Conservation (phyloP, 2,888 invertebrate genomes). For the Rhagophthalmus giganteus region DNA sequence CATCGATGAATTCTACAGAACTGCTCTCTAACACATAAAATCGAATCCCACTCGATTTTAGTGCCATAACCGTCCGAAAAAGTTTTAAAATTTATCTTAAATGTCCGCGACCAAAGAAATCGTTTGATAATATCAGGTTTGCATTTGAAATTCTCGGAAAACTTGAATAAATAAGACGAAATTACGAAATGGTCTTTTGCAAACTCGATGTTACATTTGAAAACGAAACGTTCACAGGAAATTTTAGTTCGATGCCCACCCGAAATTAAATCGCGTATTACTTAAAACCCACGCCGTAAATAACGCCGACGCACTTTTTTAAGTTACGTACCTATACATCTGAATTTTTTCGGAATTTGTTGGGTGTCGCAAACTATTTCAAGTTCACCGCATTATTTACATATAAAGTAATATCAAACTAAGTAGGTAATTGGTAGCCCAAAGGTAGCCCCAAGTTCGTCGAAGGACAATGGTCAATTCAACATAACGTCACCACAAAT, state of each 20-base stretch:
- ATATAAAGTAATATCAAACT: conserved; percentile 17
- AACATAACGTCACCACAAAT: conserved; percentile 19
- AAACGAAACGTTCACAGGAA: too few species aligned
- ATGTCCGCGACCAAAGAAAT: too few species aligned
- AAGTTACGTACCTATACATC: conserved; percentile 20
- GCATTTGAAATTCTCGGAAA: too few species aligned
- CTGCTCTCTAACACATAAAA: too few species aligned
- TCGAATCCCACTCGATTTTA: too few species aligned
- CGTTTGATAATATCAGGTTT: too few species aligned
- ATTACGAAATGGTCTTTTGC: too few species aligned
- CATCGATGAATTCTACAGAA: too few species aligned
- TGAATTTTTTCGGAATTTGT: conserved; percentile 11
- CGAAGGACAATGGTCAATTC: conserved; percentile 21
- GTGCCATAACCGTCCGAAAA: too few species aligned
- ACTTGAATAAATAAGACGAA: too few species aligned
- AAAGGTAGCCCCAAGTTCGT: conserved; percentile 26
- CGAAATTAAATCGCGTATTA: conserved; percentile 6
- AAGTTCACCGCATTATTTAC: conserved; percentile 20
- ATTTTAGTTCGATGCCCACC: conserved; percentile 12
- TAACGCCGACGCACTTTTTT: conserved; percentile 18
- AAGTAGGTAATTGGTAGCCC: conserved; percentile 9
- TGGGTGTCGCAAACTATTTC: conserved; percentile 17
- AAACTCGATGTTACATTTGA: too few species aligned
- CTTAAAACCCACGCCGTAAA: conserved; percentile 16
- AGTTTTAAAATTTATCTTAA: too few species aligned